Percentiles rank a stretch among this genome's conserved stretches.
Conservation (phyloP, 2,797 vertebrate species). For the Vireo griseus region DNA sequence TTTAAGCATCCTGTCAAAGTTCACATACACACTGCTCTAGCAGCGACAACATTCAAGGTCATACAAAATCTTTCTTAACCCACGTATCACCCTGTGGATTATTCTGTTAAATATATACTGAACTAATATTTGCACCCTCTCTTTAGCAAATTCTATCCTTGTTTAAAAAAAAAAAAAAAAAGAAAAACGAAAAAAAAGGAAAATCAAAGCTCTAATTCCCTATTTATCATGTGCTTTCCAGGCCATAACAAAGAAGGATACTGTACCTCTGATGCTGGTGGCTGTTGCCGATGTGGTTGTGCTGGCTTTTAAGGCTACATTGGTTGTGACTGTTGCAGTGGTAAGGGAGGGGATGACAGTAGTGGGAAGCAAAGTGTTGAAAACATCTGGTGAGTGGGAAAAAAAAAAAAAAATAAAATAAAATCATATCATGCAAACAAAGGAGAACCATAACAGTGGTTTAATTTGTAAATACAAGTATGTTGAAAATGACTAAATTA, state of each 20-base stretch:
- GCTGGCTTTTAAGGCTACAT: slow-evolving; percentile 88
- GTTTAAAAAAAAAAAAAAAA: neutral
- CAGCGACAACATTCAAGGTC: slow-evolving; percentile 33
- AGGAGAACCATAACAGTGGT: slow-evolving; percentile 75
- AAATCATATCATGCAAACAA: slow-evolving; percentile 84
- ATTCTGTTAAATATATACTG: neutral
- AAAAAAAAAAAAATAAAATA: slow-evolving; percentile 80
- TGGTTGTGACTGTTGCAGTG: slow-evolving; percentile 91
- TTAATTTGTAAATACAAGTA: slow-evolving; percentile 75
- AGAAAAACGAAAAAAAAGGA: neutral
- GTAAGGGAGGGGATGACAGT: slow-evolving; percentile 92
- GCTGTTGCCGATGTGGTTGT: slow-evolving; percentile 86
- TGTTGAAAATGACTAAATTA: slow-evolving; percentile 70
- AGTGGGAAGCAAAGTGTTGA: slow-evolving; percentile 93
- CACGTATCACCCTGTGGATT: neutral
- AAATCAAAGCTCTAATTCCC: neutral
- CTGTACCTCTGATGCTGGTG: slow-evolving; percentile 90
- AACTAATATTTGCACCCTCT: neutral
- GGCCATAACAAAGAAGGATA: slow-evolving; percentile 81
- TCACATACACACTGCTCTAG: slow-evolving; percentile 29
- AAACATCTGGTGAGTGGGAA: slow-evolving; percentile 92
- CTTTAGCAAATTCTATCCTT: neutral
- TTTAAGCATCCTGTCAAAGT: slow-evolving; percentile 50
- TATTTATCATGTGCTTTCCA: slow-evolving; percentile 50
- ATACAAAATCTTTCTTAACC: slow-evolving; percentile 4